Conservation (phyloP, 2,888 invertebrate genomes). For the Drosophila quinaria region DNA sequence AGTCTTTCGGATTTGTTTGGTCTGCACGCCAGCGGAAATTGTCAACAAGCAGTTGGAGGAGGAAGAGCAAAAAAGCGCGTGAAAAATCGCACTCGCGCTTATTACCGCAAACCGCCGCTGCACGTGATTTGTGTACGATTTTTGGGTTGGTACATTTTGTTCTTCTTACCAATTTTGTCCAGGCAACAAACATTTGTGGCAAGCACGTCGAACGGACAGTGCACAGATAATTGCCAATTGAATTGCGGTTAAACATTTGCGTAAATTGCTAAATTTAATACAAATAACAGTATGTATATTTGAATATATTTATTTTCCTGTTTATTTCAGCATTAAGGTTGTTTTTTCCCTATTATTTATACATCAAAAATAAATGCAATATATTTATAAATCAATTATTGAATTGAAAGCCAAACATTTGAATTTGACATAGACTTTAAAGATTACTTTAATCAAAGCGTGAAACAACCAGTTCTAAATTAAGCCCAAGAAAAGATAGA, state of each 20-base stretch:
- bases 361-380: neutral
- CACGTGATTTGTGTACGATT: conserved; percentile 73
- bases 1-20: conserved; percentile 34
- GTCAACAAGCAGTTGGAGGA: conserved; percentile 48
- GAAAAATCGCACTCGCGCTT: conserved; percentile 57
- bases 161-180: conserved; percentile 31
- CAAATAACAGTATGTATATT: conserved; percentile 1
- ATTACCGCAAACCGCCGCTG: conserved; percentile 67
- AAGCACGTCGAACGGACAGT: conserved; percentile 27
- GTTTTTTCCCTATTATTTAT: conserved; percentile 5
- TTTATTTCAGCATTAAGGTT: neutral
- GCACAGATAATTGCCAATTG: conserved; percentile 51
- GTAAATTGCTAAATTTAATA: conserved; percentile 45
- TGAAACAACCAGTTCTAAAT: too few relatives aligned
- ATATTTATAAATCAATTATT: conserved; percentile 34
- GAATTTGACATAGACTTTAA: neutral
- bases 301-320: conserved; percentile 9
- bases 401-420: conserved; percentile 6
- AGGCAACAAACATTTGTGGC: conserved; percentile 41
- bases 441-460: neutral
- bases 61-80: conserved; percentile 25
- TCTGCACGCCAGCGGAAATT: conserved; percentile 28
- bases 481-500: too few relatives aligned
- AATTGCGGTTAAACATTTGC: conserved; percentile 70
- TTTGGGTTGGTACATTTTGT: conserved; percentile 45